These are phyloP conservation scores for Seriola aureovittata DNA, from an alignment of 2,113 vertebrate genomes.

Conservation along the genomic window DNA sequence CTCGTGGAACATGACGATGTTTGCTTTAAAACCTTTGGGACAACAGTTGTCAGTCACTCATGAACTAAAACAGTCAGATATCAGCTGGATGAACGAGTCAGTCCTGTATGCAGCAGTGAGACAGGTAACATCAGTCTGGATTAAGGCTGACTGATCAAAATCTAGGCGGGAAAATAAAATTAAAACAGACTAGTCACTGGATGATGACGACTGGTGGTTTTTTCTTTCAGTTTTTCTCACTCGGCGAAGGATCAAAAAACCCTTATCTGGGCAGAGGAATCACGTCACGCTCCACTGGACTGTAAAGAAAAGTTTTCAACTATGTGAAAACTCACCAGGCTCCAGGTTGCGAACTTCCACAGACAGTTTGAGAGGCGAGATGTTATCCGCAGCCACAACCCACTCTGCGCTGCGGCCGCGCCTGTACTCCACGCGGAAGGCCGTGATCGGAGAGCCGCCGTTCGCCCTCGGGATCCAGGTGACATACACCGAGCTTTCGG, in stretches of 20 bases:
- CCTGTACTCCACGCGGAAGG: slow-evolving; percentile 95
- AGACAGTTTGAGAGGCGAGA: slow-evolving; percentile 95
- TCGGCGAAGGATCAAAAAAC: background rate
- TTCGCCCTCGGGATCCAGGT: slow-evolving; percentile 98
- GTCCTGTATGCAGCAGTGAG: background rate
- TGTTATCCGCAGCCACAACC: slow-evolving; percentile 92
- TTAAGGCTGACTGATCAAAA: background rate
- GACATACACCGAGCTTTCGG: slow-evolving; percentile 95
- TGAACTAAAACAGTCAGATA: background rate
- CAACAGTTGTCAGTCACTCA: too few relatives aligned
- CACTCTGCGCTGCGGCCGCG: slow-evolving; percentile 88
- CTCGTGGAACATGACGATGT: too few relatives aligned
- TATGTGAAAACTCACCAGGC: slow-evolving; percentile 86
- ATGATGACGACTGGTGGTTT: background rate
- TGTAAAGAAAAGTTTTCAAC: background rate
- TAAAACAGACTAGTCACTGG: background rate
- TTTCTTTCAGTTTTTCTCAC: background rate
- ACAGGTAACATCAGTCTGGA: background rate
- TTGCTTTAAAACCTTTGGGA: too few relatives aligned
- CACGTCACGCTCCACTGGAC: slow-evolving; percentile 1
- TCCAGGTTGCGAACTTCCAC: slow-evolving; percentile 96
- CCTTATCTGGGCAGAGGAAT: slow-evolving; percentile 11
- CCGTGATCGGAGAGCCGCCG: slow-evolving; percentile 95
- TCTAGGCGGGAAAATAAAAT: slow-evolving; percentile 2
- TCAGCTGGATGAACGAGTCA: background rate